phyloP scores from a whole-genome alignment of 2,113 vertebrate genomes.

The Nycticryphes semicollaris region DNA sequence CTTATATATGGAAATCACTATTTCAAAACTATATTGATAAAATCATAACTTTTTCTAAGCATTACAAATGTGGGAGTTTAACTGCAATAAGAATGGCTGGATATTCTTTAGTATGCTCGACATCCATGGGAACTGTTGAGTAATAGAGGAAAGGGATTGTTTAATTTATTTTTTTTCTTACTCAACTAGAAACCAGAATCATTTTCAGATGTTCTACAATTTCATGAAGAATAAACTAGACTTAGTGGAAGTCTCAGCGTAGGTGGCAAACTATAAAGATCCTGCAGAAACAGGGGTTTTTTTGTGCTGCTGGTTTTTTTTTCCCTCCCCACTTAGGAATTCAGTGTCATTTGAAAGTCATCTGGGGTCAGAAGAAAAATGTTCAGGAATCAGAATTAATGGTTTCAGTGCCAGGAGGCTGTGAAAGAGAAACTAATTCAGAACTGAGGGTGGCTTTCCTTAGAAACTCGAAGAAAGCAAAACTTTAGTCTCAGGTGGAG shows the following conservation, averaged over 20 bases:
- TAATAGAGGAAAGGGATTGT: neutral
- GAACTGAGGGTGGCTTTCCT: neutral
- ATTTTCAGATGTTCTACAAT: conserved; percentile 30
- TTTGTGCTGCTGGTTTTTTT: neutral
- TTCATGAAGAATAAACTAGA: neutral
- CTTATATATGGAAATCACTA: neutral
- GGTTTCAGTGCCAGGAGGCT: neutral
- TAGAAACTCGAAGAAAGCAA: neutral
- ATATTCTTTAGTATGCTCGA: neutral
- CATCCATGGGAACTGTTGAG: neutral
- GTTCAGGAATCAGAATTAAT: neutral
- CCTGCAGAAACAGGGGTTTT: neutral
- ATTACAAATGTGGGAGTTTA: neutral
- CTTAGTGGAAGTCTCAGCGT: neutral
- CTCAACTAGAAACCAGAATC: neutral
- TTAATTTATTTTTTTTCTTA: conserved; percentile 12
- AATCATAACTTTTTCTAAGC: neutral
- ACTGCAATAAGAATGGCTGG: neutral
- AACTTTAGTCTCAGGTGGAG: neutral
- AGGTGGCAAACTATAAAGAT: conserved; percentile 19
- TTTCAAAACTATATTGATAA: neutral
- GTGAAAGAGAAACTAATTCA: neutral
- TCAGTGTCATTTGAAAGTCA: conserved; percentile 4
- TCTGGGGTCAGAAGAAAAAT: conserved; percentile 3
- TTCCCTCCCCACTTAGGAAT: neutral